Base-by-base conservation (phyloP, 2,113 vertebrate genomes). In the Ictalurus punctatus region DNA sequence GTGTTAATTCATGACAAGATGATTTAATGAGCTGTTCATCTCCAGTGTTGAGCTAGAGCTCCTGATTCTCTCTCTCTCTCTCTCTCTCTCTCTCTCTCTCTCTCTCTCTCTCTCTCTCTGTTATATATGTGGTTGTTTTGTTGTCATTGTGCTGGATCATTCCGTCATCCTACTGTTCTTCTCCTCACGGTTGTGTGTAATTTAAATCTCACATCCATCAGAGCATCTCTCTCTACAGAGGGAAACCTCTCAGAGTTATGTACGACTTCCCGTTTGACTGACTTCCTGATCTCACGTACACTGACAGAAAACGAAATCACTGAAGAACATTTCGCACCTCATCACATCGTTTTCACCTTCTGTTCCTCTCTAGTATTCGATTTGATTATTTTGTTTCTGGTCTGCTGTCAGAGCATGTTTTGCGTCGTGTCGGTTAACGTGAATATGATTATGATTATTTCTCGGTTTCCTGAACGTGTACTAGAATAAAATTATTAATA, bases 151-250 rank as follows among this genome's bases (percentile, higher is more conserved):
- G 76, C 83, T 58, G 80, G 84, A 30, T 82, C 25, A 85, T 27
- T 63, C 82, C 86, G 69, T 44, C 56, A 27, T 25, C 40, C 25
- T n/a, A 52, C 86, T 48, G 8, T 58, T 54, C 6, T 59, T 61
- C 67, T 44, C 48, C 67, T 87, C 91, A 91, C 86, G 89, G 89
- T 92, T 84, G 89, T 83, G 85, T 44, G 87, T 16, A 48, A 76
- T 59, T 89, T 85, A 87, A 79, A 85, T 92, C 89, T 83, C 73
- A 87, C 58, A 87, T 86, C 78, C 67, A 74, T 88, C 91, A 86
- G 73, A 63, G 58, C 52, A 71, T 27, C 17, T 21, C 27, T 16
- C 13, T 1, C n/a, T 25, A n/a, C 23, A 63, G 23, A 63, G 7
- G 8, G 23, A 25, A 63, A 63, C 1, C 23, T 21, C 23, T 23